Percentiles rank a stretch among this genome's conserved stretches.
Evolutionary conservation across 2,113 vertebrate species (phyloP).

Genomic region (Fulmarus glacialis): DNA sequence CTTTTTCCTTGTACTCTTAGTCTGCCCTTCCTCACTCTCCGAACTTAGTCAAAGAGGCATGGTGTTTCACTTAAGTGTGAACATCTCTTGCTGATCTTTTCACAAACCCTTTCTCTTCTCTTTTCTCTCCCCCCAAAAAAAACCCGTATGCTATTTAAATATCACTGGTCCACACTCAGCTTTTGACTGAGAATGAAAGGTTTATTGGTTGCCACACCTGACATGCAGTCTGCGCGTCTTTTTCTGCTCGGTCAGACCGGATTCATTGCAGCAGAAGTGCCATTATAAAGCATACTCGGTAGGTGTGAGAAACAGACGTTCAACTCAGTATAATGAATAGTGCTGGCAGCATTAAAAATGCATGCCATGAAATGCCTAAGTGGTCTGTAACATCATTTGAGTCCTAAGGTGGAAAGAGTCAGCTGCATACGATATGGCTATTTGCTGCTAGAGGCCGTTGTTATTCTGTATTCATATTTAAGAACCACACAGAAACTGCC

Average conservation of each 20-base stretch:
- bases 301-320: neutral
- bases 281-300: neutral
- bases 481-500: neutral
- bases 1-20: neutral
- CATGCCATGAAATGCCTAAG: neutral
- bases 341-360: constrained; percentile 11
- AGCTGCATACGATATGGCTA: neutral
- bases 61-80: neutral
- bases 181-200: neutral
- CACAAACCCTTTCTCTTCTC: neutral
- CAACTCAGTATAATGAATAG: neutral
- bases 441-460: neutral
- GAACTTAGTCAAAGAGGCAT: neutral
- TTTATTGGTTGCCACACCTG: neutral
- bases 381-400: neutral
- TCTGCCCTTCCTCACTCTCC: neutral
- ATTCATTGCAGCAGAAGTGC: neutral
- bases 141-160: fast-evolving
- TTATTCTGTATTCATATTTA: neutral
- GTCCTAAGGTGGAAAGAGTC: neutral
- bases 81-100: neutral
- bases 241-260: neutral
- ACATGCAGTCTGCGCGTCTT: neutral
- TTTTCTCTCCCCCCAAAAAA: neutral
- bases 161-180: neutral